Conservation (phyloP, 2,888 invertebrate species). For the Neoaliturus tenellus region DNA sequence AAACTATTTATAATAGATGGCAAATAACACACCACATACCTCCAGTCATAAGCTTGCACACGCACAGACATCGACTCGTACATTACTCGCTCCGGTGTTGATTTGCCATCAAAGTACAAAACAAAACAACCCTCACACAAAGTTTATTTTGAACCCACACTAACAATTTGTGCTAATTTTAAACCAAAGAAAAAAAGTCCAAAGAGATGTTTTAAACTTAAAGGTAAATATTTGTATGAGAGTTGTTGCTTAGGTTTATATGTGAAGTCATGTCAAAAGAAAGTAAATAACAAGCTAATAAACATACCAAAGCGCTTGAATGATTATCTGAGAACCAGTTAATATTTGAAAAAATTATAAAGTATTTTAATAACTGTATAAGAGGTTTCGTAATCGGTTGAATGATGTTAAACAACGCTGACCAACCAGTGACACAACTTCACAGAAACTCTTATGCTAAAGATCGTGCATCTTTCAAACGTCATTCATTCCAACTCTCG, state of each 20-base stretch:
- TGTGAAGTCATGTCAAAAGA: background rate
- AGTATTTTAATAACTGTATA: too few relatives aligned
- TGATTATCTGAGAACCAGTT: too few relatives aligned
- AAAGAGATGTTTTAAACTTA: background rate
- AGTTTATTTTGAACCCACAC: background rate
- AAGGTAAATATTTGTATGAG: background rate
- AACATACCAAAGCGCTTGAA: too few relatives aligned
- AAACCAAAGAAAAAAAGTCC: too few relatives aligned
- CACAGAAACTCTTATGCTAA: background rate
- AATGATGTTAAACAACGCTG: too few relatives aligned
- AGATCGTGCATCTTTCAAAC: background rate
- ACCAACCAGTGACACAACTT: background rate
- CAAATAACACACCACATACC: slow-evolving; percentile 17
- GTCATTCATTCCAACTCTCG: background rate
- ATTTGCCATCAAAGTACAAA: background rate
- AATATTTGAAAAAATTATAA: too few relatives aligned
- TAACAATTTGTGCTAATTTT: background rate
- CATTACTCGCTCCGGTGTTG: background rate
- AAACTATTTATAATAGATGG: slow-evolving; percentile 10
- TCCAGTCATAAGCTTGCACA: background rate
- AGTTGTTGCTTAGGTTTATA: background rate
- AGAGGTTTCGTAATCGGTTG: too few relatives aligned
- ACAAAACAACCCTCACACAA: slow-evolving; percentile 21
- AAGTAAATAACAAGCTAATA: background rate
- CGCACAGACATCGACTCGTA: background rate